Percentiles rank a stretch among this genome's conserved stretches.
phyloP scores from a whole-genome alignment of 2,113 vertebrate species.

The Sturnira hondurensis region DNA sequence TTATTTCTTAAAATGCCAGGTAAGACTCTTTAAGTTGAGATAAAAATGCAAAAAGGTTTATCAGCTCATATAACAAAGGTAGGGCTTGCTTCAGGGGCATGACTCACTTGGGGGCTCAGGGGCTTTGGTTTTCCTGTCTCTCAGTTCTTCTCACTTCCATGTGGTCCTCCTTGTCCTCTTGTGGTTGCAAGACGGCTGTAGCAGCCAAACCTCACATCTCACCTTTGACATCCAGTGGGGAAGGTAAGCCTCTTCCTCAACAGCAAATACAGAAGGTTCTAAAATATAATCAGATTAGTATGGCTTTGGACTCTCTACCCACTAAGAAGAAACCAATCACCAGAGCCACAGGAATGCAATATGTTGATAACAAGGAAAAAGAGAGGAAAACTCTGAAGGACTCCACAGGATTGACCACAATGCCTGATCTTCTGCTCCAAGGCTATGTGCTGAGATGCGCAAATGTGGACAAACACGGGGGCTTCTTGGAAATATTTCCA shows the following conservation, averaged over 20 bases:
- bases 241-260: not conserved
- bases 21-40: constrained; percentile 13
- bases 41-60: constrained; percentile 54
- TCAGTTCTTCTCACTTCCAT: not conserved
- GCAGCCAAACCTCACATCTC: not conserved
- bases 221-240: not conserved
- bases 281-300: not conserved
- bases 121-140: not conserved
- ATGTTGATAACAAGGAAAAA: not conserved
- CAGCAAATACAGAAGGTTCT: not conserved
- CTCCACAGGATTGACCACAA: not conserved
- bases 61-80: not conserved
- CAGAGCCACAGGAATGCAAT: not conserved
- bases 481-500: not conserved
- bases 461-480: not conserved
- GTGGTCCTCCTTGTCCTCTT: not conserved
- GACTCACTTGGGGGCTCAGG: not conserved
- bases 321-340: not conserved
- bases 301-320: not conserved
- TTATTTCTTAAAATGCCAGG: not conserved
- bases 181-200: not conserved
- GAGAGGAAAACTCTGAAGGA: not conserved
- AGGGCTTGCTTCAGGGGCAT: not conserved
- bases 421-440: not conserved
- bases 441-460: not conserved